Base-by-base conservation (phyloP, 2,888 invertebrate genomes). In the Invenusta paracnida region DNA sequence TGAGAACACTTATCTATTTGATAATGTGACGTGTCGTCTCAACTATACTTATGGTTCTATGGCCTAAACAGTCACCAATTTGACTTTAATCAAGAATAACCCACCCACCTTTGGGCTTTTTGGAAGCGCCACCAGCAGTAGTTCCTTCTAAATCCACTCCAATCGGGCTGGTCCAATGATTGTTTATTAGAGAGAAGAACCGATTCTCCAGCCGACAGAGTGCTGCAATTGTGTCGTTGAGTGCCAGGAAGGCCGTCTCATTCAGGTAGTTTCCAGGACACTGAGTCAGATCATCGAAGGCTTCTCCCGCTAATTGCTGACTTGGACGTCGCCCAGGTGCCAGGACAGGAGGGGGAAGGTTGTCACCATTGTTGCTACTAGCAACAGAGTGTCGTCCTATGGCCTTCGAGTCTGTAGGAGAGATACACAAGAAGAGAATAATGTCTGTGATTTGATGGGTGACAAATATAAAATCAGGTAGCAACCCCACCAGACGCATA, bases 141-240 rank as follows among this genome's bases (percentile, higher is more conserved):
- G 48, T 48, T 17, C 48, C 48, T n/a, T 82, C 82, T 28, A 82
- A n/a, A 29, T 82, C 29, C n/a, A 82, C 82, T n/a, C 82, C 82
- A 29, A 82, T 27, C 23, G 82, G 82, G 2, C 29, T 82, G 5
- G 82, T 29, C 82, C 82, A 82, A 27, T 82, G 82, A 27, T 29
- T 82, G n/a, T 82, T 82, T 17, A 82, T 27, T 82, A 82, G 29
- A 27, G 28, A 28, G 30, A 29, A 27, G n/a, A 82, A 29, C n/a
- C 82, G 27, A 29, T 82, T 82, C 29, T 82, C 82, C 82, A 82
- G 27, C 29, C 82, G 1, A 29, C 29, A 27, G 29, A 82, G 29
- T 28, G 29, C 27, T 5, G 82, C 30, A 82, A 82, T 27, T 2
- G 29, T 27, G 29, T 29, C 48, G 48, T 48, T 48, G 48, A 48